Evolutionary conservation across 2,888 invertebrate genomes (phyloP).

Genomic region (Neoascia interrupta): DNA sequence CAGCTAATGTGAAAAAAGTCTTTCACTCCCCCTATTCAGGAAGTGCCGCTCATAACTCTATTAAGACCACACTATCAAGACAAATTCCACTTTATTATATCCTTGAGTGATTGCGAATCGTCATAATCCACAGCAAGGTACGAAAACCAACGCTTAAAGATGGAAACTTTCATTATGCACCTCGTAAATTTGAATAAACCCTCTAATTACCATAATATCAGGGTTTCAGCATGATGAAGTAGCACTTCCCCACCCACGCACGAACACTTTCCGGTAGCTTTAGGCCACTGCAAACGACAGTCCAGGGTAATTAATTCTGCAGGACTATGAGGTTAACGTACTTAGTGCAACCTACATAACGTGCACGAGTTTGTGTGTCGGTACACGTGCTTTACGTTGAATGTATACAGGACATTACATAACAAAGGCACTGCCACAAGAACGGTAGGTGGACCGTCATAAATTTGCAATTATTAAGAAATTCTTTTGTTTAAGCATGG

Average conservation of each 20-base stretch:
- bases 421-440: conserved; percentile 7
- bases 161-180: conserved; percentile 37
- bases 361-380: no score
- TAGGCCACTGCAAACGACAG: conserved; percentile 22
- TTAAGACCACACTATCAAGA: no score
- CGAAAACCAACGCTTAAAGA: no score
- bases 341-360: no score
- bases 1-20: no score
- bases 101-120: no score
- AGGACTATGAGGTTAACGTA: conserved; percentile 37
- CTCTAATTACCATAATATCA: conserved; percentile 53
- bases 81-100: no score
- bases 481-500: conserved; percentile 14
- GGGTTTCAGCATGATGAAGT: conserved; percentile 42
- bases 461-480: conserved; percentile 59
- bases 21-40: no score
- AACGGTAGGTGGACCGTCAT: conserved; percentile 29
- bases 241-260: conserved; percentile 31
- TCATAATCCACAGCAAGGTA: no score
- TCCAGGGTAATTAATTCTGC: conserved; percentile 40
- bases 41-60: no score
- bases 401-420: conserved; percentile 12
- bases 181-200: conserved; percentile 51
- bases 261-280: not conserved
- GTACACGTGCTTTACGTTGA: not conserved